A percentile compares a stretch with the other conserved stretches of the same genome.
These are phyloP conservation scores for Lasioglossum pauxillum DNA, from an alignment of 2,888 invertebrate genomes.

Conservation along the genomic window DNA sequence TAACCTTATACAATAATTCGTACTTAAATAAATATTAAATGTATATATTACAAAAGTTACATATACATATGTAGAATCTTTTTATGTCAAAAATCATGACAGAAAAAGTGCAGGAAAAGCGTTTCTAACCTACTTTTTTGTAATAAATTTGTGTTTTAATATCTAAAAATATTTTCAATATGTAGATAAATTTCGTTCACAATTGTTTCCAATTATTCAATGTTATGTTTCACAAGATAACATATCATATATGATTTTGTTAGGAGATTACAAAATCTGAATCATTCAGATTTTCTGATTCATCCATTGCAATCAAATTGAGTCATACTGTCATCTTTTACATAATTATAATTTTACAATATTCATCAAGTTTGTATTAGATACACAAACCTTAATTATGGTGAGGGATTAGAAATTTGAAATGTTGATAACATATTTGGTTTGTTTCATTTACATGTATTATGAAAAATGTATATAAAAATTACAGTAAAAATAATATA, in stretches of 20 bases:
- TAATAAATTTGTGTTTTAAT: background rate
- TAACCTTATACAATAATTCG: background rate
- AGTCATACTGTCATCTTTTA: background rate
- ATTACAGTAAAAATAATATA: constrained; percentile 32
- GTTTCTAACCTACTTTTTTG: constrained; percentile 21
- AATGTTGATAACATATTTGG: constrained; percentile 8
- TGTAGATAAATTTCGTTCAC: background rate
- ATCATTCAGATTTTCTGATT: background rate
- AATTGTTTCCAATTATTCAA: background rate
- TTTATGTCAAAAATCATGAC: background rate
- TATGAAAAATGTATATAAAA: constrained; percentile 28
- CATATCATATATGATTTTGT: background rate
- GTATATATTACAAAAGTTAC: background rate
- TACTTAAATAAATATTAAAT: background rate
- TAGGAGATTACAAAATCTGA: background rate
- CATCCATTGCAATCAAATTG: background rate
- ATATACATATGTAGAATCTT: no score
- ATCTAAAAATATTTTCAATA: no score
- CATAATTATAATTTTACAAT: background rate
- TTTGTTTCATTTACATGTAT: constrained; percentile 24
- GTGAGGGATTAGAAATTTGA: background rate
- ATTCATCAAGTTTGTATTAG: background rate
- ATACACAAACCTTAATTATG: background rate
- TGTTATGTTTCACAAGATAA: background rate
- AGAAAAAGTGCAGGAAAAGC: background rate